Conservation (phyloP, 2,888 invertebrate species). For the Amblyteles armatorius region DNA sequence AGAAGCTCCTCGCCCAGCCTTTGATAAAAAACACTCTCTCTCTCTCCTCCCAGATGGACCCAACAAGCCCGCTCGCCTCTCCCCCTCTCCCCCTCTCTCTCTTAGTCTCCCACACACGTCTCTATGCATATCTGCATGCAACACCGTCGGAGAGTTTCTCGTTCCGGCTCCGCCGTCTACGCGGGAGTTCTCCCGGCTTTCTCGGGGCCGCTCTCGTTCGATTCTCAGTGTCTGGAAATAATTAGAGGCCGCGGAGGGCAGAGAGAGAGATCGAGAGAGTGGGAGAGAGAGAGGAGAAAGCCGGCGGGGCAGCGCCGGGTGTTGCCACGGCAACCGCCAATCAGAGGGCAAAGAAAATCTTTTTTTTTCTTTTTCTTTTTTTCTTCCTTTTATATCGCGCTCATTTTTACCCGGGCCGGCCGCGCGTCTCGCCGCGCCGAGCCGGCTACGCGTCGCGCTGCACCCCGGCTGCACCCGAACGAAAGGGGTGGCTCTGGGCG, state of each 20-base stretch:
- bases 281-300: constrained; percentile 17
- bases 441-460: not conserved
- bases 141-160: not conserved
- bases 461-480: constrained; percentile 45
- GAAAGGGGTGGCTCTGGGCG: constrained; percentile 49
- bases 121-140: not conserved
- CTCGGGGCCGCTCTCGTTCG: constrained; percentile 80
- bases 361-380: constrained; percentile 74
- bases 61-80: too few relatives aligned
- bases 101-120: too few relatives aligned
- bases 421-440: not conserved
- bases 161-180: constrained; percentile 11
- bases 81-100: too few relatives aligned
- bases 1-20: too few relatives aligned
- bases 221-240: constrained; percentile 85
- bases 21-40: too few relatives aligned
- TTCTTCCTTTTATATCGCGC: constrained; percentile 59
- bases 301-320: constrained; percentile 74
- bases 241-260: constrained; percentile 80
- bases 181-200: not conserved
- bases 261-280: not conserved
- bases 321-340: constrained; percentile 85
- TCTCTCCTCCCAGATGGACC: too few relatives aligned
- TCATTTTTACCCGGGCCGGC: constrained; percentile 10
- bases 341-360: constrained; percentile 84